Evolutionary conservation across 2,888 invertebrate genomes (phyloP).

Genomic region (Nephrotoma flavescens): DNA sequence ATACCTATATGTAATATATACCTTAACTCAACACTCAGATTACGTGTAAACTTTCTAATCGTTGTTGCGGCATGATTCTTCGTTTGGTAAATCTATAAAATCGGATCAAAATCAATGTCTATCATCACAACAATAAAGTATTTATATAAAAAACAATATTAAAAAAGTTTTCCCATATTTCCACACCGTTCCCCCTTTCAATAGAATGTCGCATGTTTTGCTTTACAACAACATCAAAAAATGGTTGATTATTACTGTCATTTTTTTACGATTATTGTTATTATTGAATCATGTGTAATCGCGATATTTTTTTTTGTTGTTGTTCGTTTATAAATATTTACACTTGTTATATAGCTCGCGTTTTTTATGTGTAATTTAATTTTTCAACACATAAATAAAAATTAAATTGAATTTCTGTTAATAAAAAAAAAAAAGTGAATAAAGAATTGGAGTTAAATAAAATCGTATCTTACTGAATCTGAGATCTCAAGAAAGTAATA

Average conservation of each 20-base stretch:
- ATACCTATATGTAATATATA: too few species aligned
- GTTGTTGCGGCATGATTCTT: too few species aligned
- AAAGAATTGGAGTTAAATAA: neutral
- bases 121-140: neutral
- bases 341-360: neutral
- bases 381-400: neutral
- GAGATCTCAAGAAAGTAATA: neutral
- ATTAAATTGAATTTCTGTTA: neutral
- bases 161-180: neutral
- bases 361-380: neutral
- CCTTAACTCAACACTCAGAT: too few species aligned
- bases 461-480: neutral
- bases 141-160: neutral
- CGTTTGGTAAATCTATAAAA: too few species aligned
- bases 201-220: neutral
- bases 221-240: neutral
- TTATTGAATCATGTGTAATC: neutral
- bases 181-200: neutral
- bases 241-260: neutral
- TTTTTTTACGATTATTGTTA: neutral
- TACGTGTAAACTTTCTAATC: too few species aligned
- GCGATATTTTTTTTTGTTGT: neutral
- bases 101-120: too few species aligned
- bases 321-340: neutral
- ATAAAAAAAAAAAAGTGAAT: neutral